Conservation (phyloP, 2,797 vertebrate genomes). For the Vireo griseus region DNA sequence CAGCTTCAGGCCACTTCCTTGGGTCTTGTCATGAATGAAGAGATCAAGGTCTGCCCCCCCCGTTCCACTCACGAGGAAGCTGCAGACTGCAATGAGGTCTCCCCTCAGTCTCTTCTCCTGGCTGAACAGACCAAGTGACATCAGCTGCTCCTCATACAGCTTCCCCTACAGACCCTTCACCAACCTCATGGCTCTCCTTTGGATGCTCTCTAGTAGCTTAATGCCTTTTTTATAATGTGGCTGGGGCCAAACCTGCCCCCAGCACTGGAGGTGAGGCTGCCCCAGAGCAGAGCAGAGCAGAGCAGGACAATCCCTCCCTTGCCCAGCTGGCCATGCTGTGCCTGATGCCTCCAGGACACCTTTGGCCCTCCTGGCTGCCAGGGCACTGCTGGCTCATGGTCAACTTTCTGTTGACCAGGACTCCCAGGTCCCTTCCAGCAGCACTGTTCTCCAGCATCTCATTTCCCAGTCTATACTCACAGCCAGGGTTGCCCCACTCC, state of each 20-base stretch:
- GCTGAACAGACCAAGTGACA: background rate
- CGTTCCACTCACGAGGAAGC: background rate
- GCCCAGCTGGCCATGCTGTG: fast-evolving
- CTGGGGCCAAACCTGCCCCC: fast-evolving
- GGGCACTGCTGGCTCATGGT: fast-evolving
- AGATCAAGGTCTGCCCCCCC: background rate
- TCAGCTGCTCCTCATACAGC: fast-evolving
- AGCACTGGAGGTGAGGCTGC: fast-evolving
- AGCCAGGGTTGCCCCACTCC: background rate
- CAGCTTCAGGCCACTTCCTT: background rate
- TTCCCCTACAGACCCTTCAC: background rate
- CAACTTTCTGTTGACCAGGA: fast-evolving
- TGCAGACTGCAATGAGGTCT: background rate
- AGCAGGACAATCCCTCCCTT: background rate
- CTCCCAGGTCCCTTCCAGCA: fast-evolving
- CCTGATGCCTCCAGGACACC: fast-evolving
- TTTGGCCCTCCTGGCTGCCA: background rate
- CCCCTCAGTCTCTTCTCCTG: background rate
- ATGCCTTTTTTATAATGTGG: background rate
- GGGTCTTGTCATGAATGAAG: background rate
- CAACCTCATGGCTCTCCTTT: background rate
- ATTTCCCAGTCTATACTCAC: background rate
- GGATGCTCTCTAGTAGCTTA: too few species aligned
- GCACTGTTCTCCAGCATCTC: fast-evolving
- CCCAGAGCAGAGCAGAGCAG: fast-evolving